phyloP scores from a whole-genome alignment of 2,797 vertebrate species.

The Molossus molossus region DNA sequence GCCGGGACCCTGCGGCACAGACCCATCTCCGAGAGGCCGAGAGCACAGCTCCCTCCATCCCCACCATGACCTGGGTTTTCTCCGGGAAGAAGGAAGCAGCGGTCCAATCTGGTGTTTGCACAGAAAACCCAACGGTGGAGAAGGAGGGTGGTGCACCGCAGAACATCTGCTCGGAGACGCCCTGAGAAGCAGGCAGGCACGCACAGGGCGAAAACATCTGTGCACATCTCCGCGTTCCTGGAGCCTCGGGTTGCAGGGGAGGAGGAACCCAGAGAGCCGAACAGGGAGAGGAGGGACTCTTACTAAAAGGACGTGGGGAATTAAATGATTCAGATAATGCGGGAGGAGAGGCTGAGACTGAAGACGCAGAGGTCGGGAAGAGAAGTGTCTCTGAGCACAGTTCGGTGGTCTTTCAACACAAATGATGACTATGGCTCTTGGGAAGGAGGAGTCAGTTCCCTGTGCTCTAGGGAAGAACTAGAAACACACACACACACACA shows the following conservation, averaged over 20 bases:
- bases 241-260: slow-evolving; percentile 10
- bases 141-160: slow-evolving; percentile 64
- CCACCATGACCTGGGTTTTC: slow-evolving; percentile 82
- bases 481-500: not conserved
- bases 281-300: not conserved
- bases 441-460: not conserved
- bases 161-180: slow-evolving; percentile 88
- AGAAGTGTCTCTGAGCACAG: not conserved
- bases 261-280: not conserved
- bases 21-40: not conserved
- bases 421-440: not conserved
- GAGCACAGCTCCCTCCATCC: slow-evolving; percentile 17
- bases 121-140: slow-evolving; percentile 83
- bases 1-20: not conserved
- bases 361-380: not conserved
- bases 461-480: not conserved
- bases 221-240: slow-evolving; percentile 21
- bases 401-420: not conserved
- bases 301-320: not conserved
- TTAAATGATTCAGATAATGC: not conserved
- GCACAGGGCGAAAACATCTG: slow-evolving; percentile 85
- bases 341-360: not conserved
- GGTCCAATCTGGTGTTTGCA: slow-evolving; percentile 86
- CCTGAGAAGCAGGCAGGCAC: slow-evolving; percentile 84
- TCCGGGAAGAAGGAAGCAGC: slow-evolving; percentile 82